phyloP scores from a whole-genome alignment of 2,797 vertebrate genomes.

The Anguilla megastoma region DNA sequence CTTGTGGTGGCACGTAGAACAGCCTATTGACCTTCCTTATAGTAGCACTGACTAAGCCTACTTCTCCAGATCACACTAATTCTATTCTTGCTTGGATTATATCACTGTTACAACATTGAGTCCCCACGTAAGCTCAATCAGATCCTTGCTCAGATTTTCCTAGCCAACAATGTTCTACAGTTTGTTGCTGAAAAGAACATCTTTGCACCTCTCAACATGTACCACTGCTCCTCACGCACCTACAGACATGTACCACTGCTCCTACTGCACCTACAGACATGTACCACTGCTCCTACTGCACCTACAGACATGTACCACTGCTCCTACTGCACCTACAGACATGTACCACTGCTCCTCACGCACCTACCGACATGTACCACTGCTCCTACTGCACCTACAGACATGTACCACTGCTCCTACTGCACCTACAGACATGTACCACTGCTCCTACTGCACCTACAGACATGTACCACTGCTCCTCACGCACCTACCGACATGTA shows the following conservation, averaged over 20 bases:
- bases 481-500: neutral
- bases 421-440: neutral
- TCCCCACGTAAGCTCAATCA: neutral
- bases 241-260: too few species aligned
- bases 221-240: neutral
- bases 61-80: neutral
- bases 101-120: neutral
- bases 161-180: neutral
- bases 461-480: neutral
- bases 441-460: neutral
- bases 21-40: neutral
- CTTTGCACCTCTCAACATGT: neutral
- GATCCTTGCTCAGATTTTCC: neutral
- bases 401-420: neutral
- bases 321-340: too few species aligned
- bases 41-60: neutral
- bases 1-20: neutral
- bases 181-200: neutral
- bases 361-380: too few species aligned
- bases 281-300: too few species aligned
- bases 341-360: too few species aligned
- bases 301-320: too few species aligned
- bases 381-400: neutral
- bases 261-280: too few species aligned
- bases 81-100: neutral